Base-by-base conservation (phyloP, 2,797 vertebrate genomes). In the Catharus ustulatus region DNA sequence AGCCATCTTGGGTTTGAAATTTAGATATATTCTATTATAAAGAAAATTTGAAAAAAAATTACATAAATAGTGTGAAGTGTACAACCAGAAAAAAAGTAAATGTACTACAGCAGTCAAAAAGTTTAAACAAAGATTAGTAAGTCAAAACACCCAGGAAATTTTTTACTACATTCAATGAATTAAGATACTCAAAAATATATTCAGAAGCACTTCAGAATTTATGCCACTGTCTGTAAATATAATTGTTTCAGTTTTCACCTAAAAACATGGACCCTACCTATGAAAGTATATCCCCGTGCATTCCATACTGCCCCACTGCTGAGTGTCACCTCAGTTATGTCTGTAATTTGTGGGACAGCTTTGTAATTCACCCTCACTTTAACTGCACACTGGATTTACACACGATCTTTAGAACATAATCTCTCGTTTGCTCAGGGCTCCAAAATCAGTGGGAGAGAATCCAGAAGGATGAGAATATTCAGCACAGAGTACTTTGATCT, bases 1-100 rank as follows among this genome's bases (percentile, higher is more conserved):
- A 76, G 98, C 98, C 99, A 99, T 99, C 84, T 79, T 82, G 76
- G 19, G 52, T 51, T 59, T 15, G 8, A 75, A 93, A 93, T 68
- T 75, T 43, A 62, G 43, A 40, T 84, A 29, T 80, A 71, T 18
- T 63, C 91, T 89, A 51, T 24, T 48, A 77, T 13, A 84, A 84
- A 85, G 61, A 90, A 84, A 90, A 84, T 17, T 58, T 66, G 8
- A 21, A 17, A 68, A 62, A 93, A 83, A 62, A 80, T 38, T 5
- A n/a, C 16, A 66, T 90, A 58, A 91, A 13, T 34, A 54, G 64
- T 4, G 82, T 11, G 8, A 68, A 45, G 10, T 4, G 3, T 34
- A 67, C 11, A 64, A 78, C 22, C 30, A 51, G 22, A 72, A 54
- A 72, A 78, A 64, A 15, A n/a, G 14, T 80, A 62, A 90, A 76